Base-by-base conservation (phyloP, 2,888 invertebrate species). In the Drosophila longiperda region DNA sequence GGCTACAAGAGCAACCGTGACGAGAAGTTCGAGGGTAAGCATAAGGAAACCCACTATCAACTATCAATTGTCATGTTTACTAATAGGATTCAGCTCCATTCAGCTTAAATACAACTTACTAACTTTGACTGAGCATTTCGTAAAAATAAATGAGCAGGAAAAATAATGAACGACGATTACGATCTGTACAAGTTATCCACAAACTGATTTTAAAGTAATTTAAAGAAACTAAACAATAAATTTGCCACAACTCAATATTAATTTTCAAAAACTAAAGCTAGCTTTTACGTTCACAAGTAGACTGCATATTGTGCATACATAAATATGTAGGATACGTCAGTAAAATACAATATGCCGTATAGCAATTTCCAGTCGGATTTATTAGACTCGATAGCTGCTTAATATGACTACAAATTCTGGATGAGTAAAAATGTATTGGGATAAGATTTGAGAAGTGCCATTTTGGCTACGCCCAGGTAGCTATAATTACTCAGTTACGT, bases 21-120 rank as follows among this genome's bases (percentile, higher is more conserved):
- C 74, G 93, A 92, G 60, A 92, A 92, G 73, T 80, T 83, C 48
- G 92, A 93, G 81, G 93, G 93, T 93, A 73, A 88, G 87, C 80
- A 48, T 15, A 42, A 11, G 9, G 36, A 4, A 7, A n/a, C 9
- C 29, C 20, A 12, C 15, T 40, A 29, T 15, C 29, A n/a, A 12
- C n/a, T 33, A 29, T n/a, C 11, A 50, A 49, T 11, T 48, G n/a
- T 9, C n/a, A n/a, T n/a, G 9, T 40, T n/a, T 9, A 40, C 38
- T 40, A n/a, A n/a, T 45, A 12, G 20, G 7, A 20, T 3, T 45
- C 8, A 3, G 17, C 17, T 45, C 7, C 20, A 45, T 12, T 45
- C 45, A 45, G 7, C 12, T 45, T 20, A 20, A 7, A 20, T 15
- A 45, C 45, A 45, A 7, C 12, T 15, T 15, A 42, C n/a, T 42